A percentile compares a stretch with the other conserved stretches of the same genome.
Evolutionary conservation across 2,113 vertebrate genomes (phyloP).

Genomic region (Gymnogyps californianus): DNA sequence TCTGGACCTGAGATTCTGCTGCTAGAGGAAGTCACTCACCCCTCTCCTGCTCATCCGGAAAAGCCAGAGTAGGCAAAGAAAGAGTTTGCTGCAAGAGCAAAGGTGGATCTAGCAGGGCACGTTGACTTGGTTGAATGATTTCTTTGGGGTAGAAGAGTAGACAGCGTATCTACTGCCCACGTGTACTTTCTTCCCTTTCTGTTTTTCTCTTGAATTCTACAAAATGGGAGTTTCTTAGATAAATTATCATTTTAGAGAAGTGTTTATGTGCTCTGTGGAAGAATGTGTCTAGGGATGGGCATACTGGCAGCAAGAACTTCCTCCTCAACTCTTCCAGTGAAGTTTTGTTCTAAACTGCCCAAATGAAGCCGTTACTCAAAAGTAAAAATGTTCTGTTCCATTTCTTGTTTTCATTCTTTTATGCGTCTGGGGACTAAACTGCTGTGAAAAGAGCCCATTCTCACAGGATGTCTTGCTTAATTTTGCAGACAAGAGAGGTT

Average conservation of each 20-base stretch:
- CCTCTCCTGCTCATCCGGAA: neutral
- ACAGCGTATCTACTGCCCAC: neutral
- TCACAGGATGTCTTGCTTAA: slow-evolving; percentile 60
- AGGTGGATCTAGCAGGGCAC: neutral
- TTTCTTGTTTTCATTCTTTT: slow-evolving; percentile 60
- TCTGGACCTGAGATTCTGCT: neutral
- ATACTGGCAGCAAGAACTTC: slow-evolving; percentile 25
- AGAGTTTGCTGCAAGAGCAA: neutral
- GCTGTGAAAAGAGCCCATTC: slow-evolving; percentile 58
- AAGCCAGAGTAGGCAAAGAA: neutral
- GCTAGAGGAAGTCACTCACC: neutral
- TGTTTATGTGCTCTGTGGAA: neutral
- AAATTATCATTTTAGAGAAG: neutral
- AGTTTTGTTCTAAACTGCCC: slow-evolving; percentile 3
- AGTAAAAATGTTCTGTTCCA: slow-evolving; percentile 53
- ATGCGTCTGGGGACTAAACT: slow-evolving; percentile 32
- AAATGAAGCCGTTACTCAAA: slow-evolving; percentile 41
- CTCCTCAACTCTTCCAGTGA: neutral
- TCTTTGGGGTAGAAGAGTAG: neutral
- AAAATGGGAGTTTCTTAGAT: slow-evolving; percentile 22
- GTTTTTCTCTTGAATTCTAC: neutral
- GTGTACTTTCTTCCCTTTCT: neutral
- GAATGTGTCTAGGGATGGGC: slow-evolving; percentile 51
- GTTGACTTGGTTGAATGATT: neutral
- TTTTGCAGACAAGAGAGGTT: slow-evolving; percentile 55